Base-by-base conservation (phyloP, 2,797 vertebrate species). In the Pangasius mekongensis region DNA sequence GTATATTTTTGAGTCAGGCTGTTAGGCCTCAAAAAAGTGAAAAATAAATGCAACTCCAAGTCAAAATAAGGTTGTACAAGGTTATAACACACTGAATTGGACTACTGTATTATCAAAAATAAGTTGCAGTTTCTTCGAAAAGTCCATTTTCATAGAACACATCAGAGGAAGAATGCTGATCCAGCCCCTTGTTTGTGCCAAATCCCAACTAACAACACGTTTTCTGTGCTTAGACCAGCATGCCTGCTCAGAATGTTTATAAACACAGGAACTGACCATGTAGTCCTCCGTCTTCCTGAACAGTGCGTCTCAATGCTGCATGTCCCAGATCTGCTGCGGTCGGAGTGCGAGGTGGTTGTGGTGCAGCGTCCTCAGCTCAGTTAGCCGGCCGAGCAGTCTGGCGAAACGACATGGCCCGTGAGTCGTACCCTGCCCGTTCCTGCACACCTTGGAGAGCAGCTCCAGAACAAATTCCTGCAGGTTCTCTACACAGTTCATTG, bases 401-500 rank as follows among this genome's bases (percentile, higher is more conserved):
- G 98, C 98, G 39, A 99, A 98, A 18, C 98, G 96, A 86, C 98
- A 97, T 0, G 97, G 93, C 69, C 97, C 97, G 74, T 97, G 90
- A 39, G 93, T 92, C 86, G 90, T 92, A 3, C 84, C 91, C 81
- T 94, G 94, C 86, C 96, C 80, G 30, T 77, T 94, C 90, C 97
- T 96, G 88, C 98, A 99, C 88, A 97, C 89, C 89, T 97, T 97
- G 33, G 98, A 98, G 67, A 99, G 93, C 86, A 99, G 95, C 64
- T 99, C 97, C 27, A 99, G 94, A 89, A 99, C 92, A 9, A 97
- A 96, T 82, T 99, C 98, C 93, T 99, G 99, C 92, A 99, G 97
- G 87, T 95, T 97, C 93, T 99, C 99, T 43, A 99, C 97, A 73
- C 94, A 94, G 74, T 89, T 90, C n/a, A 93, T 92, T 0, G 94